These are phyloP conservation scores for Thymallus thymallus DNA, from an alignment of 2,113 vertebrate species.

Conservation along the genomic window DNA sequence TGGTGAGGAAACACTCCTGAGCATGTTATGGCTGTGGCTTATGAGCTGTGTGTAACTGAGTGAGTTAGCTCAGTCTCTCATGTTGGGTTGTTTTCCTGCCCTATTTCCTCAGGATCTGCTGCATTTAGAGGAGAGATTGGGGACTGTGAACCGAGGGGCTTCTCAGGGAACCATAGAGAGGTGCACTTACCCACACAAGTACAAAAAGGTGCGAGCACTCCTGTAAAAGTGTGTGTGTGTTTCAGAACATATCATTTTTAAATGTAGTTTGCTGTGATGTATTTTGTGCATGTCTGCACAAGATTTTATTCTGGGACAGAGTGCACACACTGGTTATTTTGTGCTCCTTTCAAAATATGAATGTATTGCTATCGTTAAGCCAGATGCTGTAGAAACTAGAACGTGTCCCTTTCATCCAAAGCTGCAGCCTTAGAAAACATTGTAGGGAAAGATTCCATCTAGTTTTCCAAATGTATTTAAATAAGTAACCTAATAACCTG, in stretches of 20 bases:
- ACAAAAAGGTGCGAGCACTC: conserved; percentile 89
- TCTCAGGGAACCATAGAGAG: conserved; percentile 99
- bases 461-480: conserved; percentile 69
- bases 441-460: conserved; percentile 62
- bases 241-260: conserved; percentile 4
- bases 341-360: conserved; percentile 49
- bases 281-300: conserved; percentile 54
- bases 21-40: not conserved
- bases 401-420: conserved; percentile 50
- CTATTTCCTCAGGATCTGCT: conserved; percentile 84
- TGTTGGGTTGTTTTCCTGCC: not conserved
- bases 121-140: conserved; percentile 96
- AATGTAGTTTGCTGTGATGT: conserved; percentile 21
- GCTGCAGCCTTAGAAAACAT: conserved; percentile 53
- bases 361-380: conserved; percentile 58
- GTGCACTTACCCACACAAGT: conserved; percentile 99
- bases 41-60: not conserved
- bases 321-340: conserved; percentile 61
- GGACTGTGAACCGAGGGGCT: conserved; percentile 97
- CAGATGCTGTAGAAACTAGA: conserved; percentile 48
- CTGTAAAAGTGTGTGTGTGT: conserved; percentile 10
- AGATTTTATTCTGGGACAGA: conserved; percentile 66
- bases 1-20: no score
- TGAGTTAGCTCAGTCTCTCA: conserved; percentile 8
- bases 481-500: conserved; percentile 73